Percentiles rank a stretch among this genome's conserved stretches.
These are phyloP conservation scores for Thalassophryne amazonica DNA, from an alignment of 2,797 vertebrate species.

Conservation along the genomic window DNA sequence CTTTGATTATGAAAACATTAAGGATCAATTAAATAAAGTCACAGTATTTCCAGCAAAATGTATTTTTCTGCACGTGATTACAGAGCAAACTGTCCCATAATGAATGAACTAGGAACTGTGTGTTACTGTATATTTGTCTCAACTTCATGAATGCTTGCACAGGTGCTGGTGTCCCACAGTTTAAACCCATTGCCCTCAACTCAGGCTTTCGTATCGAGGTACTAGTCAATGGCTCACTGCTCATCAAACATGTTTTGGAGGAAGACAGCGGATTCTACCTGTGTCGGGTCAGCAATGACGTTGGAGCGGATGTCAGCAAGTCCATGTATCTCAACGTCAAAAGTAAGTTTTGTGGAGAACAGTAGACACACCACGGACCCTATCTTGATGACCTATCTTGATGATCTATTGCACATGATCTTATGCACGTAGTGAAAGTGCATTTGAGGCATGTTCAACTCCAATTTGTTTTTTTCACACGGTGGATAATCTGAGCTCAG, in stretches of 20 bases:
- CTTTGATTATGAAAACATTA: no score
- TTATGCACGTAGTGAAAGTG: no score
- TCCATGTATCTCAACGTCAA: conserved; percentile 99
- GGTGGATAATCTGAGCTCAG: no score
- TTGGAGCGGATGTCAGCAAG: conserved; percentile 99
- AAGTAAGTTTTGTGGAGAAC: conserved; percentile 83
- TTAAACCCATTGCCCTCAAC: conserved; percentile 94
- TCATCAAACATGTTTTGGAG: conserved; percentile 96
- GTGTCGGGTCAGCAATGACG: conserved; percentile 99
- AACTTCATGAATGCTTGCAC: background rate
- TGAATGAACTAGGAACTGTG: no score
- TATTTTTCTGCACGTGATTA: no score
- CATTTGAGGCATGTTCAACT: no score
- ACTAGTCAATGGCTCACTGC: conserved; percentile 90
- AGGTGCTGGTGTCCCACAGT: conserved; percentile 97
- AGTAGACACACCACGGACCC: background rate
- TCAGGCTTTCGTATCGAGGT: conserved; percentile 92
- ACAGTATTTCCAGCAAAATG: no score
- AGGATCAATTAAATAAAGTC: no score
- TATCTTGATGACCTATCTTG: no score
- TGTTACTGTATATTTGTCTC: background rate
- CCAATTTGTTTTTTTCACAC: no score
- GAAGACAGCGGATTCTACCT: conserved; percentile 99
- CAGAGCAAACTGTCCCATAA: no score
- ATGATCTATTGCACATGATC: no score